A percentile compares a stretch with the other conserved stretches of the same genome.
Evolutionary conservation across 2,113 vertebrate genomes (phyloP).

Genomic region (Gallinago paraguaiae): DNA sequence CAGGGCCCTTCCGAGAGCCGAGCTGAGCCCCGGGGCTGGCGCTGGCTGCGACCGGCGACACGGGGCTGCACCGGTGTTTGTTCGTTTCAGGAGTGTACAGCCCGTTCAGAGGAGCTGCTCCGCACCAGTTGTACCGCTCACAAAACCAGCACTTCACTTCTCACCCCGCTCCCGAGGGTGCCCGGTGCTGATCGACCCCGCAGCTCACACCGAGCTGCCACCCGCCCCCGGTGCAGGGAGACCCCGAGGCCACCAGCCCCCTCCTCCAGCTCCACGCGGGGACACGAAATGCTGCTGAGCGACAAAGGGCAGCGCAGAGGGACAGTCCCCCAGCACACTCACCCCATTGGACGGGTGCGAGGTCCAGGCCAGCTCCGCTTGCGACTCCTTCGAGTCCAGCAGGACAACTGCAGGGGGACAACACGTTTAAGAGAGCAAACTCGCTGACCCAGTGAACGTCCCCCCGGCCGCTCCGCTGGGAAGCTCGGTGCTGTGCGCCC

Average conservation of each 20-base stretch:
- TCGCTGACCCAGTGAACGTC: accelerated
- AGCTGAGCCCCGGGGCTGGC: accelerated
- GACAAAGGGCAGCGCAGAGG: background rate
- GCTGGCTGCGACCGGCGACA: accelerated
- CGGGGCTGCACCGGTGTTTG: no score
- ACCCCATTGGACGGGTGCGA: conserved; percentile 91
- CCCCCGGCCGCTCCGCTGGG: accelerated
- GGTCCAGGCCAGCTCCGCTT: conserved; percentile 95
- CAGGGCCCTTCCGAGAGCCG: background rate
- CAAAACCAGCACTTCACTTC: accelerated
- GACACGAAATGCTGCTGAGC: background rate
- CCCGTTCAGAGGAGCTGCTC: background rate
- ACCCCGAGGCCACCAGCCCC: accelerated
- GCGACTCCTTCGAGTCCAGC: conserved; percentile 95
- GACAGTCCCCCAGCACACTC: conserved; percentile 28
- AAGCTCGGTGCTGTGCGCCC: background rate
- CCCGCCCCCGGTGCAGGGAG: accelerated
- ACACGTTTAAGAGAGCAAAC: background rate
- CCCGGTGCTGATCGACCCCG: accelerated
- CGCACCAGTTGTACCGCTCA: accelerated
- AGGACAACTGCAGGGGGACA: conserved; percentile 80
- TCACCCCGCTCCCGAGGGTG: accelerated
- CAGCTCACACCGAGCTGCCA: background rate
- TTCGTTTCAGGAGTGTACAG: background rate
- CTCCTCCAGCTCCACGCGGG: accelerated